phyloP scores from a whole-genome alignment of 2,797 vertebrate genomes.

The Pseudomugil tenellus region DNA sequence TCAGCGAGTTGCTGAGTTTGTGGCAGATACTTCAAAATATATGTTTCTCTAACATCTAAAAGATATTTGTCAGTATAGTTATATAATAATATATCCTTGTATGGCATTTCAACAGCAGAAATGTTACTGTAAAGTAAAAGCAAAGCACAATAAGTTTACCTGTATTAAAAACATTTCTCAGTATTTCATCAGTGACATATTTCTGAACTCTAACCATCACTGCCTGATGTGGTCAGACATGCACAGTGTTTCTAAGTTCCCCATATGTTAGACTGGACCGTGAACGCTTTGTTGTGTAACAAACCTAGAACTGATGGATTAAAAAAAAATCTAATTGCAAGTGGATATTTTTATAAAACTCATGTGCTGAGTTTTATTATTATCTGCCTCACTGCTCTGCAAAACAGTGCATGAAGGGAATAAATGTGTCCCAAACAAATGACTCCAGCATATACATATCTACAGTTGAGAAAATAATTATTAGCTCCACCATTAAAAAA shows the following conservation, averaged over 20 bases:
- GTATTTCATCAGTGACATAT: slow-evolving; percentile 67
- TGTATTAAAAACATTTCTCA: slow-evolving; percentile 63
- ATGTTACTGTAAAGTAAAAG: slow-evolving; percentile 66
- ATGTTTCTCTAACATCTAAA: slow-evolving; percentile 69
- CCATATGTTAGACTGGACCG: slow-evolving; percentile 38
- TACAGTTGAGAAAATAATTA: not conserved
- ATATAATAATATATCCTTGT: slow-evolving; percentile 67
- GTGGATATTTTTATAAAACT: slow-evolving; percentile 45
- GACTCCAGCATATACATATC: not conserved
- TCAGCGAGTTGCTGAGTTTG: slow-evolving; percentile 80
- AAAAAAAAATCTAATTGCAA: slow-evolving; percentile 13
- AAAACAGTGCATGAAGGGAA: not conserved
- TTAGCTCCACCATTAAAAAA: not conserved
- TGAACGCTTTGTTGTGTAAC: slow-evolving; percentile 49
- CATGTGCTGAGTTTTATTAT: slow-evolving; percentile 15
- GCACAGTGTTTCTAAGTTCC: slow-evolving; percentile 60
- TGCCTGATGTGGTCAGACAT: slow-evolving; percentile 53
- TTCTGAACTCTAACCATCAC: slow-evolving; percentile 59
- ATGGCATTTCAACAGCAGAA: slow-evolving; percentile 61
- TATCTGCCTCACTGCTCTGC: slow-evolving; percentile 8
- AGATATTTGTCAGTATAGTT: slow-evolving; percentile 67
- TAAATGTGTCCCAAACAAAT: not conserved
- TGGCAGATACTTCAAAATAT: slow-evolving; percentile 81
- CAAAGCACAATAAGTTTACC: slow-evolving; percentile 56
- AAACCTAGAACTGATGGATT: slow-evolving; percentile 38